Percentiles rank a stretch among this genome's conserved stretches.
Conservation (phyloP, 2,797 vertebrate genomes). For the Cephalopachus bancanus region DNA sequence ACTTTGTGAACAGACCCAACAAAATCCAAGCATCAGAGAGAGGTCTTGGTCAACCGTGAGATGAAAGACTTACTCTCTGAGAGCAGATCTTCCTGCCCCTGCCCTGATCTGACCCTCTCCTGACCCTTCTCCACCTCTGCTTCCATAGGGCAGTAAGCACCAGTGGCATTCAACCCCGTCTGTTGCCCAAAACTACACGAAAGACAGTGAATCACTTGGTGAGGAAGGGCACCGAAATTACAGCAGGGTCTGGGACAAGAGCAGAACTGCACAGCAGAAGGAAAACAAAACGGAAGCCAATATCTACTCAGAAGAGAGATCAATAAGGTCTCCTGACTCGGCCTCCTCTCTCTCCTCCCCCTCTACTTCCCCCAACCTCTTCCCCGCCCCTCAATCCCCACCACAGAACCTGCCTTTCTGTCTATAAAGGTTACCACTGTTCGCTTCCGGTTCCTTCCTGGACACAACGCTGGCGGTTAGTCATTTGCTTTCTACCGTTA, state of each 20-base stretch:
- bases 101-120: not conserved
- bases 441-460: not conserved
- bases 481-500: too few relatives aligned
- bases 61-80: not conserved
- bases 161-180: not conserved
- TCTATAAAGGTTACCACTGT: too few relatives aligned
- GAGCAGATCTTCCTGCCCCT: not conserved
- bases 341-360: too few relatives aligned
- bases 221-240: too few relatives aligned
- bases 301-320: too few relatives aligned
- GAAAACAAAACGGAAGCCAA: too few relatives aligned
- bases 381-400: too few relatives aligned
- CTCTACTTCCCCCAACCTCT: too few relatives aligned
- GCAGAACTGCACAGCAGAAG: too few relatives aligned
- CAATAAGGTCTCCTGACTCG: too few relatives aligned
- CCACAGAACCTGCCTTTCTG: not conserved
- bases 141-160: not conserved
- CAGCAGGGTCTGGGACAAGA: too few relatives aligned
- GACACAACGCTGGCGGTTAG: fast-evolving
- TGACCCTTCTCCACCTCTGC: too few relatives aligned
- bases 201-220: not conserved
- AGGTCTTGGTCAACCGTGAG: not conserved
- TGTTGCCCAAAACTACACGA: not conserved
- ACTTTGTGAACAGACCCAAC: not conserved
- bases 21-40: not conserved